Evolutionary conservation across 2,113 vertebrate species (phyloP).

Genomic region (Trogon melanurus): DNA sequence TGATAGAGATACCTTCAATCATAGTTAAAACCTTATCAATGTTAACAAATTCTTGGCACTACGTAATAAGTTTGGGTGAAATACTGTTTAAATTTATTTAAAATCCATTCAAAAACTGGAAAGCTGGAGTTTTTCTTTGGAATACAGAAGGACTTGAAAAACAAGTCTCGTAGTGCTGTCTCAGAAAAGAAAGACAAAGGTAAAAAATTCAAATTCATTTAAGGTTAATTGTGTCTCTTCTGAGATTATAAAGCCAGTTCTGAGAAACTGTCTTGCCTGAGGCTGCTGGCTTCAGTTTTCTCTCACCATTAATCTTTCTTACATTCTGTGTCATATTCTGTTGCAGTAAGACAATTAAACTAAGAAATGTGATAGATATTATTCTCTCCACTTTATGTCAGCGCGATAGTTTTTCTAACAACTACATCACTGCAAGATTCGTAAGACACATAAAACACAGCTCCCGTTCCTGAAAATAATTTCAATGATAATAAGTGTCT

Average conservation of each 20-base stretch:
- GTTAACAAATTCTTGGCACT: not conserved
- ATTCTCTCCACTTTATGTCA: slow-evolving; percentile 1
- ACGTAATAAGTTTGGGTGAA: not conserved
- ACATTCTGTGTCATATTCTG: slow-evolving; percentile 4
- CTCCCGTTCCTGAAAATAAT: not conserved
- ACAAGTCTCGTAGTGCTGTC: not conserved
- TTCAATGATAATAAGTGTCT: not conserved
- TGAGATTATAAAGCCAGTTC: slow-evolving; percentile 14
- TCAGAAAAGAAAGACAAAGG: slow-evolving; percentile 2
- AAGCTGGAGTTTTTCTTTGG: not conserved
- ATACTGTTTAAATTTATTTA: not conserved
- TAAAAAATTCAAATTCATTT: slow-evolving; percentile 27
- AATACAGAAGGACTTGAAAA: not conserved
- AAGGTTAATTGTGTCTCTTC: not conserved
- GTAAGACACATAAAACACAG: not conserved
- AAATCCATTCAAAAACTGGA: not conserved
- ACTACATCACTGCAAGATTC: not conserved
- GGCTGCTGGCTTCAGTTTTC: slow-evolving; percentile 31
- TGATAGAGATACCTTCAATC: not conserved
- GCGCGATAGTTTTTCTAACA: slow-evolving; percentile 12
- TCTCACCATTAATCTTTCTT: slow-evolving; percentile 44
- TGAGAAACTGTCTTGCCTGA: slow-evolving; percentile 29
- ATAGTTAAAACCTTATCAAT: not conserved
- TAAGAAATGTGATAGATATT: slow-evolving; percentile 33
- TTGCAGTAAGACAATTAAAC: slow-evolving; percentile 41